Evolutionary conservation across 2,797 vertebrate genomes (phyloP).

Genomic region (Parotocinclus haroldoi): DNA sequence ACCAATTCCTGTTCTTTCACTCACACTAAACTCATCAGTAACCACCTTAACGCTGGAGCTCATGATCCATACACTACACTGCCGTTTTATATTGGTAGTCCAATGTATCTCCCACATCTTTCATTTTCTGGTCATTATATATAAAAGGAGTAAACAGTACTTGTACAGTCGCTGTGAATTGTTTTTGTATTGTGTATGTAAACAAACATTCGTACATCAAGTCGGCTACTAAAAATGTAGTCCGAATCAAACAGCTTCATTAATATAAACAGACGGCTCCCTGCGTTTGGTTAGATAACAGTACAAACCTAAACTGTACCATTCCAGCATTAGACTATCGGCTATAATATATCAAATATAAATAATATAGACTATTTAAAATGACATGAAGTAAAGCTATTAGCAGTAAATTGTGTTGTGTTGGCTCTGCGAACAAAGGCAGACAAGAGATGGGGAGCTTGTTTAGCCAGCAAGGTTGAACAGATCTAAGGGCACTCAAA

Average conservation of each 20-base stretch:
- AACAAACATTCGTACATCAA: conserved; percentile 48
- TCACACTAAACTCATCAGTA: no score
- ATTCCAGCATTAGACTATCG: conserved; percentile 1
- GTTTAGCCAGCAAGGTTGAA: conserved; percentile 27
- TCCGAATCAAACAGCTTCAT: conserved; percentile 27
- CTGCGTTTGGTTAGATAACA: conserved; percentile 13
- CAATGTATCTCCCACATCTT: no score
- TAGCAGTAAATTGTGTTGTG: conserved; percentile 18
- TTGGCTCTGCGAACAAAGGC: conserved; percentile 21
- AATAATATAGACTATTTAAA: conserved; percentile 5
- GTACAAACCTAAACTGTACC: background rate
- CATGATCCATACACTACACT: no score
- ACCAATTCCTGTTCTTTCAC: no score
- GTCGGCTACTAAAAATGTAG: no score
- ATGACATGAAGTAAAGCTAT: conserved; percentile 7
- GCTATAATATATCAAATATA: no score
- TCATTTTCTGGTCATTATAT: no score
- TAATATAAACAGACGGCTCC: conserved; percentile 19
- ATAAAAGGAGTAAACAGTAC: background rate
- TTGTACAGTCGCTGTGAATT: conserved; percentile 46
- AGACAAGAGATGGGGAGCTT: conserved; percentile 17
- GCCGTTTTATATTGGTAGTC: no score
- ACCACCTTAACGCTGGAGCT: no score
- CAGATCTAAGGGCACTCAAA: conserved; percentile 19
- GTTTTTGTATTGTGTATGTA: conserved; percentile 51